Evolutionary conservation across 2,113 vertebrate species (phyloP).

Genomic region (Picathartes gymnocephalus): DNA sequence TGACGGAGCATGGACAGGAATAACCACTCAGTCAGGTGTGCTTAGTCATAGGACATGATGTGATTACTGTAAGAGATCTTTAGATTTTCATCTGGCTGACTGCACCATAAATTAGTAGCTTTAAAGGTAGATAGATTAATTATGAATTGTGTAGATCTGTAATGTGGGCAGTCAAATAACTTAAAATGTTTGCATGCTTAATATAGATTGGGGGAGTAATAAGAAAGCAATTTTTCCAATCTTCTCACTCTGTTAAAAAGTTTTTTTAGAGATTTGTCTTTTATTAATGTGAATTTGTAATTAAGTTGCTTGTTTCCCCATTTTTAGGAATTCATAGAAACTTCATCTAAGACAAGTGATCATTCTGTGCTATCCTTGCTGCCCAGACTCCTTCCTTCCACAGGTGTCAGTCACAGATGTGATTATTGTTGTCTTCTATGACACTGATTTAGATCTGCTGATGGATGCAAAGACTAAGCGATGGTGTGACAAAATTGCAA

Average conservation of each 20-base stretch:
- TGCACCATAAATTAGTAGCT: neutral
- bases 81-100: neutral
- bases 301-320: neutral
- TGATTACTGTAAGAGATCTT: neutral
- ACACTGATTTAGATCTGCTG: constrained; percentile 81
- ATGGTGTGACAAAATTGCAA: constrained; percentile 83
- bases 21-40: neutral
- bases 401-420: constrained; percentile 79
- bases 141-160: neutral
- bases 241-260: neutral
- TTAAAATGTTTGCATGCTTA: neutral
- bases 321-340: constrained; percentile 79
- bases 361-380: constrained; percentile 84
- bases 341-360: constrained; percentile 79
- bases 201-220: neutral
- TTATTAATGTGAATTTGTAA: neutral
- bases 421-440: constrained; percentile 80
- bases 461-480: constrained; percentile 81
- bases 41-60: neutral
- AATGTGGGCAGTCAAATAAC: neutral
- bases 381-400: constrained; percentile 80
- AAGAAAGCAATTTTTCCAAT: neutral
- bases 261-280: neutral
- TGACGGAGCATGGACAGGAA: neutral
- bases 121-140: neutral